Conservation (phyloP, 2,113 vertebrate species). For the Tylochromis polylepis region DNA sequence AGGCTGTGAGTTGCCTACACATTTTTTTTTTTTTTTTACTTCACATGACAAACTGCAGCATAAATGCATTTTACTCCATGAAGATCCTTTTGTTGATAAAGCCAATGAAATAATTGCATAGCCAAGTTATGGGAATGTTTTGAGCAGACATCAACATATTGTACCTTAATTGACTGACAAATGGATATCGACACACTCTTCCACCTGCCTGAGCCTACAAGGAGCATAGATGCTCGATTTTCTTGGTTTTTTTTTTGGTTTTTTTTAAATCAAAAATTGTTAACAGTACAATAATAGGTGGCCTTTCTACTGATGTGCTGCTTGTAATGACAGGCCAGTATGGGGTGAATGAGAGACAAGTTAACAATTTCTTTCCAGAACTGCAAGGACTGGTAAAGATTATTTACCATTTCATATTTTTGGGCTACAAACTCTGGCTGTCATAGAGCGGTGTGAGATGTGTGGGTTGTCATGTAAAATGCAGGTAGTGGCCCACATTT, state of each 20-base stretch:
- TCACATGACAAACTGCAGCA: background rate
- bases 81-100: background rate
- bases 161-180: accelerated
- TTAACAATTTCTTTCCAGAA: no score
- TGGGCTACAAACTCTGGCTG: background rate
- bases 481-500: no score
- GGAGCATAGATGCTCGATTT: no score
- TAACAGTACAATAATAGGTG: no score
- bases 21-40: background rate
- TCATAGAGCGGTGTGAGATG: background rate
- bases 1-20: constrained; percentile 82
- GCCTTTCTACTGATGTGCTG: no score
- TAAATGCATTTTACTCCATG: background rate
- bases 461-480: background rate
- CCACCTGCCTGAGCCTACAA: background rate
- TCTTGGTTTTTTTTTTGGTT: no score
- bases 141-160: background rate
- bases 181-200: background rate
- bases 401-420: background rate
- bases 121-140: background rate
- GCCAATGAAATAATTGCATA: background rate
- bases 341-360: no score
- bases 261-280: no score
- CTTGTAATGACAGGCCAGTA: no score
- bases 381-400: accelerated